These are phyloP conservation scores for Chalcis sispes DNA, from an alignment of 2,888 invertebrate genomes.

Conservation along the genomic window DNA sequence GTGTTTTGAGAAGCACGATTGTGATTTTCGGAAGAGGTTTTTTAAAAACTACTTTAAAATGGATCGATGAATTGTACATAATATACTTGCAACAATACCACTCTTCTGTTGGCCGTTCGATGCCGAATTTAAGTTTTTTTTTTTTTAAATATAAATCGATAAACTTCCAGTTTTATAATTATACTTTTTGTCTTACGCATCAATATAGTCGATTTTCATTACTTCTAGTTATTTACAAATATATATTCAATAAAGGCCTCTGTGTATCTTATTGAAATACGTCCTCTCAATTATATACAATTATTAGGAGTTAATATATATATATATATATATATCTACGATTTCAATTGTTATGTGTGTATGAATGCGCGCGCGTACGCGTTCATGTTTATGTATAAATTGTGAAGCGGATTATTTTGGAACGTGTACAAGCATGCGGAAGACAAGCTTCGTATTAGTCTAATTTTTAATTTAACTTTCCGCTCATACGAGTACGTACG, in stretches of 20 bases:
- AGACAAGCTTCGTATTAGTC: constrained; percentile 20
- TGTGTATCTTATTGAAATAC: constrained; percentile 64
- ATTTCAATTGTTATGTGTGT: constrained; percentile 46
- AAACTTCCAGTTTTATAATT: constrained; percentile 23
- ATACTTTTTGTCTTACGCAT: constrained; percentile 33
- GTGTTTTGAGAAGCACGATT: constrained; percentile 56
- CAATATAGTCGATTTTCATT: constrained; percentile 58
- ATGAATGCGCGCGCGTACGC: constrained; percentile 14
- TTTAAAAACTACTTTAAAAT: constrained; percentile 49
- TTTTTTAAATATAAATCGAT: constrained; percentile 38
- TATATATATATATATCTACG: constrained; percentile 56
- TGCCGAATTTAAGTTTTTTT: constrained; percentile 37
- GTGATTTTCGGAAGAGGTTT: constrained; percentile 58
- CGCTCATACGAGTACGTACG: constrained; percentile 20
- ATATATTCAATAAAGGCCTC: constrained; percentile 63
- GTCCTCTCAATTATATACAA: constrained; percentile 66
- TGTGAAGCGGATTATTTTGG: constrained; percentile 30
- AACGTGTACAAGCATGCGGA: constrained; percentile 50
- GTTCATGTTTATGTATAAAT: constrained; percentile 5
- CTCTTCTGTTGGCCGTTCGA: constrained; percentile 26
- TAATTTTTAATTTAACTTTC: constrained; percentile 22
- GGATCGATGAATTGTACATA: constrained; percentile 47
- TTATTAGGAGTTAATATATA: constrained; percentile 56
- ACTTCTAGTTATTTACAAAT: constrained; percentile 65
- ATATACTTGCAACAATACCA: constrained; percentile 40